Evolutionary conservation across 2,888 invertebrate genomes (phyloP).

Genomic region (Drosophila lutescens): DNA sequence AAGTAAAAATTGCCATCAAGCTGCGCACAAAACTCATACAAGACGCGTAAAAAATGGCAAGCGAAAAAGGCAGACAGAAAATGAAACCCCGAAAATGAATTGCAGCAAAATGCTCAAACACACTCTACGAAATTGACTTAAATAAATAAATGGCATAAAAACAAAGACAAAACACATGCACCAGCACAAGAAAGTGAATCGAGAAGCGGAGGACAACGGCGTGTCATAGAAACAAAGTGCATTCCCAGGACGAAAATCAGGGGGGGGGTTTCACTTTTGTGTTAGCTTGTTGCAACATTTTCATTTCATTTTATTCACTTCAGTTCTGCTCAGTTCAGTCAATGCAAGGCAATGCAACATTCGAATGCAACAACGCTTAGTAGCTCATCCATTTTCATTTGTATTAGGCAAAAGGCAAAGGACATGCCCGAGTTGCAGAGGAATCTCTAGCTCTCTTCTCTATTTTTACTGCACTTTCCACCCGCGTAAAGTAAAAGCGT

Average conservation of each 20-base stretch:
- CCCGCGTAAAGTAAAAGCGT: slow-evolving; percentile 40
- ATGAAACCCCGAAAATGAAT: slow-evolving; percentile 60
- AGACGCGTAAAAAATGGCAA: slow-evolving; percentile 43
- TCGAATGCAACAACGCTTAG: slow-evolving; percentile 63
- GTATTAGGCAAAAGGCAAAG: slow-evolving; percentile 73
- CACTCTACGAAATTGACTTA: slow-evolving; percentile 77
- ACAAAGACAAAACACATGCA: slow-evolving; percentile 68
- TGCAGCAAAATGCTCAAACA: slow-evolving; percentile 75
- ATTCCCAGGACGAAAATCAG: slow-evolving; percentile 16
- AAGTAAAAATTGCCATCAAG: slow-evolving; percentile 71
- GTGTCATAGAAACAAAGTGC: slow-evolving; percentile 47
- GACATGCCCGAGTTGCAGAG: slow-evolving; percentile 24
- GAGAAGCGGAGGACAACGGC: slow-evolving; percentile 3
- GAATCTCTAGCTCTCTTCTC: background rate
- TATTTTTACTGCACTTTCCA: background rate
- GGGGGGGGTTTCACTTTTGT: slow-evolving; percentile 16
- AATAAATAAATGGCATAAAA: slow-evolving; percentile 76
- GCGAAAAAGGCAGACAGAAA: slow-evolving; percentile 23
- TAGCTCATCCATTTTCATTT: slow-evolving; percentile 80
- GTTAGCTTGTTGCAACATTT: slow-evolving; percentile 67
- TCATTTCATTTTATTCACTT: slow-evolving; percentile 63
- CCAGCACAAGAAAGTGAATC: slow-evolving; percentile 1
- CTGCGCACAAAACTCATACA: slow-evolving; percentile 29
- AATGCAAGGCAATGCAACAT: slow-evolving; percentile 46
- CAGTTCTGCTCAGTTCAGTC: slow-evolving; percentile 27